These are phyloP conservation scores for Tychaedon coryphoeus DNA, from an alignment of 2,113 vertebrate genomes.

Conservation along the genomic window DNA sequence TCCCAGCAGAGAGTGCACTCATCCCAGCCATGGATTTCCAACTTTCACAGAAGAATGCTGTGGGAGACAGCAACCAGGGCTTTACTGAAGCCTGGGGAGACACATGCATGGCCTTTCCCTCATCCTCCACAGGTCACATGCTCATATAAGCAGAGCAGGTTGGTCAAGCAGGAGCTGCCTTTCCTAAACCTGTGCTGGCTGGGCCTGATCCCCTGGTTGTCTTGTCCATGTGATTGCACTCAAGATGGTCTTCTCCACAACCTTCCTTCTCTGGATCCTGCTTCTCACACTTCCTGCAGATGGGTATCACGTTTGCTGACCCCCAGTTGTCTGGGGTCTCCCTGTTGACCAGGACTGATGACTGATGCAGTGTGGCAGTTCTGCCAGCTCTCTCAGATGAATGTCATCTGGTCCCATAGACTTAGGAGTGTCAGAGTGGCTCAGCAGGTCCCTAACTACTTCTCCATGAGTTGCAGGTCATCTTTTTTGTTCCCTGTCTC, in stretches of 20 bases:
- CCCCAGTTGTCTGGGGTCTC: neutral
- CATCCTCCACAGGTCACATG: neutral
- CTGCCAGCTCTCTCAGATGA: neutral
- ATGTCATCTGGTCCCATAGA: neutral
- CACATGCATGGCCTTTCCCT: neutral
- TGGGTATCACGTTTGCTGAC: neutral
- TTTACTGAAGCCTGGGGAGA: neutral
- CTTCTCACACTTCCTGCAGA: fast-evolving
- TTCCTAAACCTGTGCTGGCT: neutral
- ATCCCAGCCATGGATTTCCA: neutral
- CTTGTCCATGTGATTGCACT: neutral
- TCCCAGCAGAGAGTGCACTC: neutral
- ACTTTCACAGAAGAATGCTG: neutral
- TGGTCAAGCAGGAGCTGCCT: neutral
- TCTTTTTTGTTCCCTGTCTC: neutral
- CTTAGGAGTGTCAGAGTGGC: neutral
- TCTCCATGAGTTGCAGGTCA: neutral
- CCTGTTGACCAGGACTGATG: neutral
- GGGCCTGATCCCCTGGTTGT: neutral
- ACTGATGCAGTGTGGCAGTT: neutral
- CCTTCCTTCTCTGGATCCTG: neutral
- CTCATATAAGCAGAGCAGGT: neutral
- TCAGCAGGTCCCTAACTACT: neutral
- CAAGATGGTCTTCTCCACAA: neutral
- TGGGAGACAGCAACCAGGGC: neutral